These are phyloP conservation scores for Holocentrus rufus DNA, from an alignment of 2,797 vertebrate genomes.

Conservation along the genomic window DNA sequence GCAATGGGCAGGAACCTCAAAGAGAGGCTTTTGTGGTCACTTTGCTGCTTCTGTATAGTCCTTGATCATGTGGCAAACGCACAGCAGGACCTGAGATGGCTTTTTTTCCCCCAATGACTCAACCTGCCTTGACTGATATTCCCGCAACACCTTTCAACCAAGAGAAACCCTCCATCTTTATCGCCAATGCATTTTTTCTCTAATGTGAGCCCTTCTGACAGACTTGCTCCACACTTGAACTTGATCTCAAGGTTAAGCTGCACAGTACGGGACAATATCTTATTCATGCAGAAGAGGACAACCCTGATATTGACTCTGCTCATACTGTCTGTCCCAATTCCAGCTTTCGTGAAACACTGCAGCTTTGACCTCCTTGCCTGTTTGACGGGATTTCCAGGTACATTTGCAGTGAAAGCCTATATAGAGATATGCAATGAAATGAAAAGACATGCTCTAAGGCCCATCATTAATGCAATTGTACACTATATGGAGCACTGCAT, in stretches of 20 bases:
- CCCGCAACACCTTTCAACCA: not conserved
- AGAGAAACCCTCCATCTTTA: slow-evolving; percentile 24
- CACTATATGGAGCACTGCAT: not conserved
- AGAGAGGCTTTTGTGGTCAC: not conserved
- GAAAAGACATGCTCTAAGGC: slow-evolving; percentile 56
- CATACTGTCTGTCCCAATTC: slow-evolving; percentile 32
- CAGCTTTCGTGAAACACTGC: slow-evolving; percentile 29
- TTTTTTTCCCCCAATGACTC: not conserved
- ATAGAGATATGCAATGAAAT: slow-evolving; percentile 33
- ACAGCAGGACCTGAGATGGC: not conserved
- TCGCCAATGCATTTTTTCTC: slow-evolving; percentile 8
- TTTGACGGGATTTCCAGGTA: slow-evolving; percentile 47
- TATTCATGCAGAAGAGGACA: slow-evolving; percentile 39
- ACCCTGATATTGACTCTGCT: slow-evolving; percentile 29
- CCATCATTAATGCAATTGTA: not conserved
- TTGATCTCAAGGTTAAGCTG: slow-evolving; percentile 48
- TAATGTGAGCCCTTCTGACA: slow-evolving; percentile 36
- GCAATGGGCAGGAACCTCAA: slow-evolving; percentile 2
- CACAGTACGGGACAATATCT: slow-evolving; percentile 53
- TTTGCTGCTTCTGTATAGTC: slow-evolving; percentile 28
- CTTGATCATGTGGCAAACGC: slow-evolving; percentile 30
- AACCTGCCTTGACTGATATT: slow-evolving; percentile 21
- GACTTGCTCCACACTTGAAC: slow-evolving; percentile 21
- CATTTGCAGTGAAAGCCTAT: not conserved
- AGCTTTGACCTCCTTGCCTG: slow-evolving; percentile 38